phyloP scores from a whole-genome alignment of 2,797 vertebrate genomes.

The Rousettus madagascariensis region DNA sequence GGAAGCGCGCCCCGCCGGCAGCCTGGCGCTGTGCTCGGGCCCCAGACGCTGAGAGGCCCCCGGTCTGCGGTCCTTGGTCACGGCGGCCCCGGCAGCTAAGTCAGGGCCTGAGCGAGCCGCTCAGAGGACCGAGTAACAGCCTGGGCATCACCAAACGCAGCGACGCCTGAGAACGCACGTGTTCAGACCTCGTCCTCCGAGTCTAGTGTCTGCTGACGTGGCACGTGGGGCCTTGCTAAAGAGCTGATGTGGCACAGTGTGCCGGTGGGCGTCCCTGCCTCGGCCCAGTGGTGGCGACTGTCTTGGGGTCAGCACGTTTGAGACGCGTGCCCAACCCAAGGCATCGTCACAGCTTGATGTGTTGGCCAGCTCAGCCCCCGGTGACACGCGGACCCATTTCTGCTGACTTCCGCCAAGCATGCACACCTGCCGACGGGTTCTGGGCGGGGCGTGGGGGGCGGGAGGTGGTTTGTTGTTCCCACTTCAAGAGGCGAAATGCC shows the following conservation, averaged over 20 bases:
- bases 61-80: fast-evolving
- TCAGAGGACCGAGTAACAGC: fast-evolving
- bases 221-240: not conserved
- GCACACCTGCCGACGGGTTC: conserved; percentile 51
- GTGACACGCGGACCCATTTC: conserved; percentile 40
- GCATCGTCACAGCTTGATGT: not conserved
- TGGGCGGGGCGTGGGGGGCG: too few species aligned
- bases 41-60: not conserved
- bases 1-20: fast-evolving
- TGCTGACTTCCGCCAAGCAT: conserved; percentile 61
- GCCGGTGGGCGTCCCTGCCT: fast-evolving
- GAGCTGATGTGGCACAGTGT: fast-evolving
- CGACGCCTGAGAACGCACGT: fast-evolving
- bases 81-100: fast-evolving
- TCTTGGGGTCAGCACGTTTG: fast-evolving
- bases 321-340: not conserved
- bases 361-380: not conserved
- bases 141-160: fast-evolving
- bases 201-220: fast-evolving
- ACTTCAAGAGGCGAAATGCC: conserved; percentile 37
- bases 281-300: fast-evolving
- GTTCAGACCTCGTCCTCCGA: too few species aligned
- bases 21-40: fast-evolving
- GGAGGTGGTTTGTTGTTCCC: conserved; percentile 22
- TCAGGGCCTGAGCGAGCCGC: not conserved